Conservation (phyloP, 1,140 invertebrate species). For the Pantala flavescens region DNA sequence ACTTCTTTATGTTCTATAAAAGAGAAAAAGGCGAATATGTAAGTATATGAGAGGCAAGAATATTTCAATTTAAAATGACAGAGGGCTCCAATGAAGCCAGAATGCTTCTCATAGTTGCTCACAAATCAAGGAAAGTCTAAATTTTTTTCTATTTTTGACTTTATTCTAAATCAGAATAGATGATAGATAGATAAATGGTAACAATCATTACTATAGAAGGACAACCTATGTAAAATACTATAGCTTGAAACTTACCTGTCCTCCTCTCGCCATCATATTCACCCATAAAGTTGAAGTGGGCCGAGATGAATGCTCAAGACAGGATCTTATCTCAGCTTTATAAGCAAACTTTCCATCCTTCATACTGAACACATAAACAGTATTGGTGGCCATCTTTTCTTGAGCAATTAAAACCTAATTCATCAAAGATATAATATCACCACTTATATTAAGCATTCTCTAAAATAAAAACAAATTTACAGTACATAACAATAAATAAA, state of each 20-base stretch:
- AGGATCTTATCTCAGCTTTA: constrained; percentile 94
- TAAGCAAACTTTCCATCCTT: constrained; percentile 97
- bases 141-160: no score
- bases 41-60: no score
- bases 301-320: constrained; percentile 80
- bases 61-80: no score
- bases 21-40: constrained; percentile 6
- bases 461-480: constrained; percentile 20
- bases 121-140: no score
- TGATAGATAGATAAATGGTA: no score
- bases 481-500: background rate
- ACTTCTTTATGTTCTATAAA: constrained; percentile 82
- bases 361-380: constrained; percentile 98
- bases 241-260: constrained; percentile 40
- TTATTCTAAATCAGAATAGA: no score
- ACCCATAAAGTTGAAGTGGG: constrained; percentile 97
- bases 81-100: no score
- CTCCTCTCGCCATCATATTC: constrained; percentile 97
- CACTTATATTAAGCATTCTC: no score
- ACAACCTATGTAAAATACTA: no score
- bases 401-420: constrained; percentile 81
- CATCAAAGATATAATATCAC: no score
- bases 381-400: constrained; percentile 99
- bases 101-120: no score
- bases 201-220: no score